A percentile compares a stretch with the other conserved stretches of the same genome.
These are phyloP conservation scores for Heliconius aoede DNA, from an alignment of 2,888 invertebrate genomes.

Conservation along the genomic window DNA sequence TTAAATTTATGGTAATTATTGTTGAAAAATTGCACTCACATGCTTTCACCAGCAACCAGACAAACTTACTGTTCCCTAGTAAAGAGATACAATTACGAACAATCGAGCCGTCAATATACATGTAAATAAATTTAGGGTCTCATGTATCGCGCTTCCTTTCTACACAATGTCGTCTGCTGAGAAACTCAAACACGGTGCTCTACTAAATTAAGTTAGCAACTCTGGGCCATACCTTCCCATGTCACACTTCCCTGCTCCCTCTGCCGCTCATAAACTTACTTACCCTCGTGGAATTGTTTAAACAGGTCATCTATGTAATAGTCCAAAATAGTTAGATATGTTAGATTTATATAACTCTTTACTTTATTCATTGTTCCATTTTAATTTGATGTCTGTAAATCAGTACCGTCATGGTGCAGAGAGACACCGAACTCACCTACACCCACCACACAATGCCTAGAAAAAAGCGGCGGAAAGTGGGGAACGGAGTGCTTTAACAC, in stretches of 20 bases:
- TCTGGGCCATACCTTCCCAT: conserved; percentile 62
- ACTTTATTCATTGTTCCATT: neutral
- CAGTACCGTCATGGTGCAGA: neutral
- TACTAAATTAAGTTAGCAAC: conserved; percentile 82
- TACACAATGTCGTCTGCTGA: conserved; percentile 57
- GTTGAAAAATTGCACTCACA: no score
- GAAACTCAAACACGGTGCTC: conserved; percentile 76
- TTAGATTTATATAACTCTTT: neutral
- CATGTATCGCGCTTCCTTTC: conserved; percentile 32
- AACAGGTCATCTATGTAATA: conserved; percentile 8
- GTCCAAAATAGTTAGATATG: neutral
- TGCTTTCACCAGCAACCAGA: no score
- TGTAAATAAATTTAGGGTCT: conserved; percentile 24
- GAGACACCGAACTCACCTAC: no score
- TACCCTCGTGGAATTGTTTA: conserved; percentile 17
- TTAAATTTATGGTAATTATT: no score
- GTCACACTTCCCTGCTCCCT: conserved; percentile 64
- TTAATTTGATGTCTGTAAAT: neutral
- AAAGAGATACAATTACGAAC: neutral
- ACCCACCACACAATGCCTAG: no score
- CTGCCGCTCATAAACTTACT: conserved; percentile 14
- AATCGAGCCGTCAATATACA: neutral
- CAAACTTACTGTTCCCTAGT: neutral
- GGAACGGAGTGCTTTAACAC: no score
- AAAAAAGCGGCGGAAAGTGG: no score